Base-by-base conservation (phyloP, 2,113 vertebrate genomes). In the Serilophus lunatus region DNA sequence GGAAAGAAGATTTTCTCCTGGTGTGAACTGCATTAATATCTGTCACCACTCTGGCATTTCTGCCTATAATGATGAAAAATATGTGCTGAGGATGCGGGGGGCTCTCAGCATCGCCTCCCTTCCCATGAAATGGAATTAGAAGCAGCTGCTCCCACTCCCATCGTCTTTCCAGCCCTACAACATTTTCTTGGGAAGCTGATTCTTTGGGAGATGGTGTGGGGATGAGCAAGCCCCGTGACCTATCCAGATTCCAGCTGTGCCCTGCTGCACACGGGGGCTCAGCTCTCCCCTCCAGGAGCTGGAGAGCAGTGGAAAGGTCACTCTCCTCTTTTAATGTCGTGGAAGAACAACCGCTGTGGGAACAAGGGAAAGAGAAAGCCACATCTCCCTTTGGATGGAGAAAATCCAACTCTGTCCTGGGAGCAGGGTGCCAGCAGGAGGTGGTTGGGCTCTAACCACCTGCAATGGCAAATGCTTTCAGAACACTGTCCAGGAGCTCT, bases 1-100 rank as follows among this genome's bases (percentile, higher is more conserved):
- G 97, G 97, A 97, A 97, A 96, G 97, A 96, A 96, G 96, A 97
- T 98, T 98, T 97, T 98, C 97, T 97, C 96, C 96, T 13, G 94
- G 97, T 95, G 96, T 95, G 97, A 97, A 97, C 97, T 97, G 97
- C 97, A 97, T 98, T 98, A 98, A 98, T 98, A 97, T 97, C 97
- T 98, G 98, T 97, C 97, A 96, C 95, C 74, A 28, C 95, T 93
- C 95, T 98, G 98, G 97, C 98, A 98, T 98, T 98, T 98, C 97
- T 96, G 92, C 95, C 97, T 95, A 26, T 98, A 98, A 98, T 98
- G 98, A 98, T 98, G 98, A 98, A 97, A 98, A 98, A 98, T 98
- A 93, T 83, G 95, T 89, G 97, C 95, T 25, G 86, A 92, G 96
- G 81, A 94, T 91, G 87, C 92, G 88, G 96, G 95, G 95, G 90